phyloP scores from a whole-genome alignment of 2,888 invertebrate genomes.

The Aromia moschata region DNA sequence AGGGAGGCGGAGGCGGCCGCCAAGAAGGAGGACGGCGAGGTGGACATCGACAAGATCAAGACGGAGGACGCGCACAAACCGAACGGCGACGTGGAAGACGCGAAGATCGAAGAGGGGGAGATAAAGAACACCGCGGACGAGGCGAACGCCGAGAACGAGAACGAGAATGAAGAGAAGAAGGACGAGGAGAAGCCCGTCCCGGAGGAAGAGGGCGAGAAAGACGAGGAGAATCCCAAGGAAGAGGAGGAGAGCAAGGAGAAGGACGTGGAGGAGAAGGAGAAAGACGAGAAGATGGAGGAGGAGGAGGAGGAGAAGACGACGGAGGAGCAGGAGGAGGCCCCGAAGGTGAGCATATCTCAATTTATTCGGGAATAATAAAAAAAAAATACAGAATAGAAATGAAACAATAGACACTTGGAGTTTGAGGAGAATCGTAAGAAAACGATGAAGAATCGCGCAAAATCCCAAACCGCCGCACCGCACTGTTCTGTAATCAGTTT shows the following conservation, averaged over 20 bases:
- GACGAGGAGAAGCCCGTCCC: slow-evolving; percentile 51
- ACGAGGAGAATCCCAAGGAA: slow-evolving; percentile 57
- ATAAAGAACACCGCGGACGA: slow-evolving; percentile 47
- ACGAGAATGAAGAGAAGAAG: slow-evolving; percentile 56
- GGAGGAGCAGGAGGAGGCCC: slow-evolving; percentile 53
- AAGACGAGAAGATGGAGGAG: slow-evolving; percentile 42
- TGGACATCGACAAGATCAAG: slow-evolving; percentile 48
- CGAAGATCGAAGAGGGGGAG: slow-evolving; percentile 47
- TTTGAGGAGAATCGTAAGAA: too few relatives aligned
- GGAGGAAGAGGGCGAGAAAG: slow-evolving; percentile 62
- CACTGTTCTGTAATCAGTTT: too few relatives aligned
- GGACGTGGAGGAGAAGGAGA: slow-evolving; percentile 43
- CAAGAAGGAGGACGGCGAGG: slow-evolving; percentile 55
- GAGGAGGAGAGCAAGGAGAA: slow-evolving; percentile 40
- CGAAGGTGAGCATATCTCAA: slow-evolving; percentile 25
- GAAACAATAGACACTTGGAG: too few relatives aligned
- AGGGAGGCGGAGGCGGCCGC: slow-evolving; percentile 53
- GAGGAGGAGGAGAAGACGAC: slow-evolving; percentile 31
- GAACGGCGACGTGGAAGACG: slow-evolving; percentile 60
- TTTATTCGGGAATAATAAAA: too few relatives aligned
- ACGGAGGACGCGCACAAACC: slow-evolving; percentile 27
- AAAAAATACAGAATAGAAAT: too few relatives aligned
- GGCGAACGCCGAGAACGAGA: slow-evolving; percentile 34
- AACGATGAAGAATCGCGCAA: too few relatives aligned
- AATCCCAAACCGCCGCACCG: too few relatives aligned